These are phyloP conservation scores for Lophius americanus DNA, from an alignment of 2,797 vertebrate species.

Conservation along the genomic window DNA sequence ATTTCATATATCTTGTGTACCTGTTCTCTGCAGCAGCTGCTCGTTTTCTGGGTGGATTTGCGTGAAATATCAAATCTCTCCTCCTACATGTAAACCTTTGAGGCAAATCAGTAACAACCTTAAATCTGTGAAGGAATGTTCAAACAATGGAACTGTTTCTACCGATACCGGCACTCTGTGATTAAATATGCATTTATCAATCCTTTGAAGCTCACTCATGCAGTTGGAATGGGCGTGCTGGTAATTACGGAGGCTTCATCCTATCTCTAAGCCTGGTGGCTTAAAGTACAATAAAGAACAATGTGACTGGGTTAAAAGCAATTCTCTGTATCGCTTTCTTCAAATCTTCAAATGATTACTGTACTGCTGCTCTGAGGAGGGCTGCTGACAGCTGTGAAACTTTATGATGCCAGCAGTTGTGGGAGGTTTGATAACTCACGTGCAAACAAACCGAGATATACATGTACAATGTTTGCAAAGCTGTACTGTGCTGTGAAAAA, in stretches of 20 bases:
- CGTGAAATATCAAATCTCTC: no score
- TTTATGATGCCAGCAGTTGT: background rate
- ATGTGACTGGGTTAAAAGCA: background rate
- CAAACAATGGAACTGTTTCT: background rate
- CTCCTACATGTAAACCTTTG: no score
- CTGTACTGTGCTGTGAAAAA: no score
- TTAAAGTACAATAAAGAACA: background rate
- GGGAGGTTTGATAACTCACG: background rate
- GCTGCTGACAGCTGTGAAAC: background rate
- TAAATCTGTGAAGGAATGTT: background rate
- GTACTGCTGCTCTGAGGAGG: background rate
- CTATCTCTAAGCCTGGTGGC: background rate
- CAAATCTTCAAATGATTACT: background rate
- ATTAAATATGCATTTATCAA: constrained; percentile 5
- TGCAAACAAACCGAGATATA: background rate
- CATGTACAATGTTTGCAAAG: no score
- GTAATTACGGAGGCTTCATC: background rate
- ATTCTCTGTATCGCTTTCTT: no score
- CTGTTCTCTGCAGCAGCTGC: no score
- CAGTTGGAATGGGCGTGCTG: constrained; percentile 8
- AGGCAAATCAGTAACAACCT: constrained; percentile 8
- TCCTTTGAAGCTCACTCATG: background rate
- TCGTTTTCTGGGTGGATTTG: no score
- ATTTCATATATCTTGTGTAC: no score
- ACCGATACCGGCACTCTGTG: constrained; percentile 2